These are phyloP conservation scores for Theocolax elegans DNA, from an alignment of 1,140 invertebrate genomes.

Conservation along the genomic window DNA sequence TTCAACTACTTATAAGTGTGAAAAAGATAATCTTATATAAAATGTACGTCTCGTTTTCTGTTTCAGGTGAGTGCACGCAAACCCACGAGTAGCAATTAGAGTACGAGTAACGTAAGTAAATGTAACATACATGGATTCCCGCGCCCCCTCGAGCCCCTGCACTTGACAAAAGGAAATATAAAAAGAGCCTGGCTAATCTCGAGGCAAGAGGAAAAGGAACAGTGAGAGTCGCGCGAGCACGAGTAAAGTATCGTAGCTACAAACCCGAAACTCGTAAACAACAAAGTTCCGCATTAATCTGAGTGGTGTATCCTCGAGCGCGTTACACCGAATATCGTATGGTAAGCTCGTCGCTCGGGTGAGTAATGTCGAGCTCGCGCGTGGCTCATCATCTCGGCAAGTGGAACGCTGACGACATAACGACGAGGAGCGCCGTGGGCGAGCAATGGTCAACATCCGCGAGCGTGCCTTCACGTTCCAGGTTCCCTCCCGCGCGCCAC, in stretches of 20 bases:
- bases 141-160: neutral
- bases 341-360: conserved; percentile 23
- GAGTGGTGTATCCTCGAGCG: neutral
- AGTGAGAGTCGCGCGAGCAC: neutral
- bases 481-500: too few species aligned
- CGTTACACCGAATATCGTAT: conserved; percentile 6
- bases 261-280: conserved; percentile 25
- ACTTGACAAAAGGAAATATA: conserved; percentile 18
- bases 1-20: too few species aligned
- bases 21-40: neutral
- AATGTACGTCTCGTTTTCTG: conserved; percentile 17
- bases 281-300: conserved; percentile 35
- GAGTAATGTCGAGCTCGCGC: conserved; percentile 52
- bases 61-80: conserved; percentile 30
- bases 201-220: conserved; percentile 20
- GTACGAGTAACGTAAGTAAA: neutral
- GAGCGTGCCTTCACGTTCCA: conserved; percentile 64
- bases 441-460: conserved; percentile 68
- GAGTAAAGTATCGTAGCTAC: neutral
- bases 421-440: conserved; percentile 65
- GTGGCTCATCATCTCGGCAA: conserved; percentile 56
- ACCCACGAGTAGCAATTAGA: conserved; percentile 10
- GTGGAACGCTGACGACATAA: conserved; percentile 68
- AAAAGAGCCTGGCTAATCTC: conserved; percentile 31
- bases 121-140: too few species aligned